Evolutionary conservation across 2,888 invertebrate genomes (phyloP).

Genomic region (Hipparchia semele): DNA sequence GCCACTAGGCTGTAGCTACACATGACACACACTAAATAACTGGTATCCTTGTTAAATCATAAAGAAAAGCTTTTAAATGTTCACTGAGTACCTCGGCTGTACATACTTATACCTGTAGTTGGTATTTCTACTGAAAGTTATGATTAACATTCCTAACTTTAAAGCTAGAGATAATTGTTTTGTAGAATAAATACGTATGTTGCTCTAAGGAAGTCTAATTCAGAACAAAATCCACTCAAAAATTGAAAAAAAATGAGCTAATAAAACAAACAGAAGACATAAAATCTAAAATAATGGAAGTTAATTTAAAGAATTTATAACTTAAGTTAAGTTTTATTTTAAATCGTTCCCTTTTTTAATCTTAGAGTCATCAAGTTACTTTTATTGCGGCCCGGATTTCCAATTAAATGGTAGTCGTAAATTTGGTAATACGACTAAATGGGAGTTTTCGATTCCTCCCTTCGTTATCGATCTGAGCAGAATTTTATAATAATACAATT

Average conservation of each 20-base stretch:
- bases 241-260: background rate
- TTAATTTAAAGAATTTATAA: background rate
- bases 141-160: no score
- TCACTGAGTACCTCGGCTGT: no score
- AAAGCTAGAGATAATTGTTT: no score
- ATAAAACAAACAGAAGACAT: background rate
- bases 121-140: no score
- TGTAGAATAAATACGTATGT: no score
- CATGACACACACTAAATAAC: slow-evolving; percentile 6
- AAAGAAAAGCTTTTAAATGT: no score
- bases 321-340: slow-evolving; percentile 48
- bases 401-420: slow-evolving; percentile 78
- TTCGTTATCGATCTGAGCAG: slow-evolving; percentile 67
- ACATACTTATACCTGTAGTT: no score
- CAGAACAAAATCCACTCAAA: no score
- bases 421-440: slow-evolving; percentile 70
- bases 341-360: slow-evolving; percentile 63
- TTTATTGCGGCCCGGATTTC: slow-evolving; percentile 75
- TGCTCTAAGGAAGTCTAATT: no score
- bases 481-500: background rate
- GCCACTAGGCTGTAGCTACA: background rate
- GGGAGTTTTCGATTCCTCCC: slow-evolving; percentile 69
- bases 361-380: slow-evolving; percentile 69
- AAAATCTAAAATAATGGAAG: background rate
- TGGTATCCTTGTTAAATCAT: background rate